These are phyloP conservation scores for Meandrusa payeni DNA, from an alignment of 2,888 invertebrate genomes.

Conservation along the genomic window DNA sequence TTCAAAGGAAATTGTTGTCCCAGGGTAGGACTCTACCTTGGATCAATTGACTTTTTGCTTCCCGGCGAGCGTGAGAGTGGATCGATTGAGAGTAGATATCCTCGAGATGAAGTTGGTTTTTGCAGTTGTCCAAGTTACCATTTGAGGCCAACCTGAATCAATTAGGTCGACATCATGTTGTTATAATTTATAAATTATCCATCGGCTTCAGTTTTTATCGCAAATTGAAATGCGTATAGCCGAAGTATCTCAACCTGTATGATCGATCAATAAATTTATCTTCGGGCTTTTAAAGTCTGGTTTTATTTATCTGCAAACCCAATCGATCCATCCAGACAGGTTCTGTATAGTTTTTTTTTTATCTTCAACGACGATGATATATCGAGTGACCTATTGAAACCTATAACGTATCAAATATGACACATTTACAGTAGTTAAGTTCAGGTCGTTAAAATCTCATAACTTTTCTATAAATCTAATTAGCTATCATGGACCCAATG, in stretches of 20 bases:
- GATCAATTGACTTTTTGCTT: constrained; percentile 17
- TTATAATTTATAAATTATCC: constrained; percentile 20
- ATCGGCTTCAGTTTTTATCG: constrained; percentile 12
- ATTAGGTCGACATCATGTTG: constrained; percentile 8
- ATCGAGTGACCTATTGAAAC: too few relatives aligned
- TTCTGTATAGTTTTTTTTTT: too few relatives aligned
- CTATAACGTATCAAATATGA: too few relatives aligned
- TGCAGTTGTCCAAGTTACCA: constrained; percentile 13
- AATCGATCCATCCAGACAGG: not conserved
- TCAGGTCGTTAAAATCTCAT: too few relatives aligned
- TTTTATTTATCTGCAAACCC: constrained; percentile 8
- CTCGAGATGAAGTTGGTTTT: constrained; percentile 7
- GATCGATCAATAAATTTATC: constrained; percentile 22
- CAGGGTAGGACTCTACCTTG: constrained; percentile 8
- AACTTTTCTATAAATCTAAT: too few relatives aligned
- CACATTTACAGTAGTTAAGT: too few relatives aligned
- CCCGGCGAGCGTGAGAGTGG: constrained; percentile 12
- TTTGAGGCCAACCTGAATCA: constrained; percentile 9
- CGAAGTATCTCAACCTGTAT: constrained; percentile 3
- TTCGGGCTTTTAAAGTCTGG: not conserved
- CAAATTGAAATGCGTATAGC: not conserved
- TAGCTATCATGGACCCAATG: too few relatives aligned
- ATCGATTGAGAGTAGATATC: constrained; percentile 4
- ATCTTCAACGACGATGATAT: too few relatives aligned
- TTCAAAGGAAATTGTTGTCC: constrained; percentile 4